A percentile compares a stretch with the other conserved stretches of the same genome.
Evolutionary conservation across 2,113 vertebrate species (phyloP).

Genomic region (Nothobranchius kuhntae): DNA sequence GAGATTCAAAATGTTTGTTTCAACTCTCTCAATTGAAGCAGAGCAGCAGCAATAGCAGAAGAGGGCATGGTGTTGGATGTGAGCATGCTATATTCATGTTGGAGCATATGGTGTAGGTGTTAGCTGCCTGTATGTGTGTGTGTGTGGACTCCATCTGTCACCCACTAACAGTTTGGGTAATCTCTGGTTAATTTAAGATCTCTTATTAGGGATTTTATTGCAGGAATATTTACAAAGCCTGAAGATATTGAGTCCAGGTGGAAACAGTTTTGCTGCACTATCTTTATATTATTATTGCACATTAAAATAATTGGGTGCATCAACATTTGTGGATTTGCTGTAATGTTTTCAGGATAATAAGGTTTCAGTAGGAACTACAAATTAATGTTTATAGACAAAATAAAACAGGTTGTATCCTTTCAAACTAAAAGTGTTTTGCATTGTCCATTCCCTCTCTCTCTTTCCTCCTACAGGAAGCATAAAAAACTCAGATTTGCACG

Average conservation of each 20-base stretch:
- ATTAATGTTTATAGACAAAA: constrained; percentile 9
- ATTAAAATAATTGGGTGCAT: constrained; percentile 12
- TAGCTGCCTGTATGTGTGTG: constrained; percentile 15
- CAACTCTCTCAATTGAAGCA: constrained; percentile 39
- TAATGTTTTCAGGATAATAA: not conserved
- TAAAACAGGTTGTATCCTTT: not conserved
- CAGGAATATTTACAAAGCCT: constrained; percentile 53
- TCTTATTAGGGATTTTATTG: constrained; percentile 47
- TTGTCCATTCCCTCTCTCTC: not conserved
- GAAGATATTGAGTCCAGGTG: constrained; percentile 56
- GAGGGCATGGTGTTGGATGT: constrained; percentile 21
- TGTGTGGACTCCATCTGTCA: constrained; percentile 67
- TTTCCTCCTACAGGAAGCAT: constrained; percentile 10
- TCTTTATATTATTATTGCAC: not conserved
- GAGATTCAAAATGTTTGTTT: constrained; percentile 26
- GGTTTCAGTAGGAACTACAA: not conserved
- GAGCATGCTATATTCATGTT: constrained; percentile 36
- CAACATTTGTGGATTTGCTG: constrained; percentile 10
- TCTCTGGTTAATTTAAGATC: constrained; percentile 55
- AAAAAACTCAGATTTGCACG: not conserved
- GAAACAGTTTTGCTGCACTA: constrained; percentile 34
- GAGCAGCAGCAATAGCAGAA: constrained; percentile 14
- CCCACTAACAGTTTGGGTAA: constrained; percentile 60
- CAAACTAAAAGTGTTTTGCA: constrained; percentile 3
- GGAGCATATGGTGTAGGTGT: constrained; percentile 69